Evolutionary conservation across 2,113 vertebrate genomes (phyloP).

Genomic region (Chaetodon auriga): DNA sequence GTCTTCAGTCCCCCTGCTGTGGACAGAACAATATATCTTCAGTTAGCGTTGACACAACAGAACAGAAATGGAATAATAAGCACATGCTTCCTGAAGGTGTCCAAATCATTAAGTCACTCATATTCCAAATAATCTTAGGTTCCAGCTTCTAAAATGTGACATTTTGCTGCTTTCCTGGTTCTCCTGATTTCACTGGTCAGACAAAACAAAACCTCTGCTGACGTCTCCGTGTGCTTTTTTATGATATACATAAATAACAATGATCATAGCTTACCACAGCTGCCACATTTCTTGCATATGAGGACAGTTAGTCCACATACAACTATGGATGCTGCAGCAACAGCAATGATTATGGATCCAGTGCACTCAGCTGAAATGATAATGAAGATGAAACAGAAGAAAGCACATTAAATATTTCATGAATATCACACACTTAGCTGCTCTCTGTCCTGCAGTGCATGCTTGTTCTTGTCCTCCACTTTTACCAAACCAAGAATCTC

Average conservation of each 20-base stretch:
- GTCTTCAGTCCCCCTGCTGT: background rate
- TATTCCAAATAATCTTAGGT: too few relatives aligned
- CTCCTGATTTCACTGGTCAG: too few relatives aligned
- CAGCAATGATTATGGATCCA: fast-evolving
- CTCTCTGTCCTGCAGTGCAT: background rate
- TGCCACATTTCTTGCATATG: fast-evolving
- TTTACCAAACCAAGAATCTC: background rate
- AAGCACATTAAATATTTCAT: fast-evolving
- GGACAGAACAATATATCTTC: background rate
- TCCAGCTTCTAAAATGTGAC: too few relatives aligned
- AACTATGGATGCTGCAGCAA: fast-evolving
- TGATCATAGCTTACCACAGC: background rate
- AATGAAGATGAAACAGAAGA: background rate
- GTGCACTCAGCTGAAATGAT: background rate
- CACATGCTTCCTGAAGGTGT: background rate
- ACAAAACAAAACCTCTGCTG: too few relatives aligned
- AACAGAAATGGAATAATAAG: background rate
- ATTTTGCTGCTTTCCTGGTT: too few relatives aligned
- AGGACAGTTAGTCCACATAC: background rate
- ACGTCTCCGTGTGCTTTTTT: too few relatives aligned
- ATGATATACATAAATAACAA: background rate
- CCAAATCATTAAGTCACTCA: too few relatives aligned
- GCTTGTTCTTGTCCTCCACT: background rate
- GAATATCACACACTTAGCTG: background rate
- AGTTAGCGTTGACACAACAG: background rate